Percentiles rank a stretch among this genome's conserved stretches.
Evolutionary conservation across 30 jellyfish, hydroid and myxozoan species (phyloP).

Genomic region (Catostylus mosaicus): DNA sequence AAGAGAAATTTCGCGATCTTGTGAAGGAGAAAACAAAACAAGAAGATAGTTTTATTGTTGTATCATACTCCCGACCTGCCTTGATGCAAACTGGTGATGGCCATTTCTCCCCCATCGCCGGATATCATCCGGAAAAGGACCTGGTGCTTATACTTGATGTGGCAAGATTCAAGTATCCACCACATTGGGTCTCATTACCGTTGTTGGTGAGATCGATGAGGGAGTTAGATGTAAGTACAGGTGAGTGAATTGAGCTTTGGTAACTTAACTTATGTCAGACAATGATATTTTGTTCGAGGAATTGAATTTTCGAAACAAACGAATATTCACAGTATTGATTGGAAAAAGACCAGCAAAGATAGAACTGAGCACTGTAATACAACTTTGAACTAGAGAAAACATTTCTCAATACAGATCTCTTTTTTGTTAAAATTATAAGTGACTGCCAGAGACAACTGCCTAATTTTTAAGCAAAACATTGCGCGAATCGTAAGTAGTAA

Average conservation of each 20-base stretch:
- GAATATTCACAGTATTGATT: no score
- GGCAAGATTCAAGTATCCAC: constrained; percentile 92
- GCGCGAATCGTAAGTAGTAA: no score
- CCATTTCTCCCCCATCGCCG: constrained; percentile 92
- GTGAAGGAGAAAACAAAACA: constrained; percentile 47
- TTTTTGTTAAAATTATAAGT: no score
- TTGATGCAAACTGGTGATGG: constrained; percentile 89
- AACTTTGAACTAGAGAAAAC: no score
- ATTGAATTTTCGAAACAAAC: no score
- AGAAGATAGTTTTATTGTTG: constrained; percentile 54
- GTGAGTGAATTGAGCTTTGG: constrained; percentile 50
- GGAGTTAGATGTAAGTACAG: constrained; percentile 76
- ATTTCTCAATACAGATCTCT: no score
- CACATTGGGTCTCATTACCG: constrained; percentile 84
- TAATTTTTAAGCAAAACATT: no score
- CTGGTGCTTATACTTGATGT: constrained; percentile 77
- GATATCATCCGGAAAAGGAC: constrained; percentile 77
- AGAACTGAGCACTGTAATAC: no score
- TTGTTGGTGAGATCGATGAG: constrained; percentile 77
- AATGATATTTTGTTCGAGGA: no score
- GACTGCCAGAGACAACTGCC: no score
- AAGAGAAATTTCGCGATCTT: constrained; percentile 60
- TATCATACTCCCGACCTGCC: constrained; percentile 73
- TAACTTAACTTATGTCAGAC: no score
- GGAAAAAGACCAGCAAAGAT: no score